Base-by-base conservation (phyloP, 2,888 invertebrate genomes). In the Eupithecia tripunctaria region DNA sequence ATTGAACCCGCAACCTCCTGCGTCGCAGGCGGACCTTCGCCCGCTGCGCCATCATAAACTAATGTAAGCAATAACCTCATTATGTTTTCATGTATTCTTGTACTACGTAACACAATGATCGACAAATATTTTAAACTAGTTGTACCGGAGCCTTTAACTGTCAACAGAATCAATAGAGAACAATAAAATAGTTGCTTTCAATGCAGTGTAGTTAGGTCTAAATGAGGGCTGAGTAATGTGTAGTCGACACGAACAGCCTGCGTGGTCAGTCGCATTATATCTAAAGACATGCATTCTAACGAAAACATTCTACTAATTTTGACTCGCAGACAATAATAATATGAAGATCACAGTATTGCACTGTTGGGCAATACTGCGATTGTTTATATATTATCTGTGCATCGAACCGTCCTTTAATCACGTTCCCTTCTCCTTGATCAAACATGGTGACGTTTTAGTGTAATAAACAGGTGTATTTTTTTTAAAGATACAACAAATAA, bases 151-250 rank as follows among this genome's bases (percentile, higher is more conserved):
- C 86, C 86, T 85, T 78, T 77, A 81, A 81, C 87, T 90, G 91
- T 92, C 92, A 90, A 86, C 86, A 87, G 90, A 93, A 91, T 93
- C 94, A 94, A 94, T 93, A 93, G 89, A 89, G 87, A 88, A 92
- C 91, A 91, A 92, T 93, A 93, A 93, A 92, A 92, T 91, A 86
- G 88, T 86, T 89, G 87, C 91, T 88, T 90, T 91, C 91, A 92
- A 92, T 92, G 91, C 91, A 84, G 84, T 86, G 87, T 89, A 89
- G 93, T 92, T 92, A 91, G 88, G 84, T 90, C 89, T 91, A 94
- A 94, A 94, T 93, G 94, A 94, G 93, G 89, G 88, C 90, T 93
- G 94, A 94, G 91, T 94, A 92, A 94, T 94, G 93, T 87, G 81
- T 81, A 79, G 82, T 76, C 81, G 85, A 89, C 93, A 94, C 93